A percentile compares a stretch with the other conserved stretches of the same genome.
phyloP scores from a whole-genome alignment of 53 echinoderm and acorn worm genomes.

The Mesocentrotus franciscanus region DNA sequence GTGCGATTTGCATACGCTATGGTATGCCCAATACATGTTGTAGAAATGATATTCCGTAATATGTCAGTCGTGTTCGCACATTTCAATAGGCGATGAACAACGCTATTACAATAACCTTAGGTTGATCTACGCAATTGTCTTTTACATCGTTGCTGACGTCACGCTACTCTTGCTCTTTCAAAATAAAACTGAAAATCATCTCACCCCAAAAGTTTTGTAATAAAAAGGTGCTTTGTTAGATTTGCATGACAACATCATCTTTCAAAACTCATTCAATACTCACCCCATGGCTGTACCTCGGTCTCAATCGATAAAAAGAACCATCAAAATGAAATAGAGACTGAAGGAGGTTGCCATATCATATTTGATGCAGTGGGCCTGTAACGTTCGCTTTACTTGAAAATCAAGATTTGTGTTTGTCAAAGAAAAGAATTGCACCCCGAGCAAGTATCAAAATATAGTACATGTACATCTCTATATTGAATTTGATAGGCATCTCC shows the following conservation, averaged over 20 bases:
- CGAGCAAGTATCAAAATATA: background rate
- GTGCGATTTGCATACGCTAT: too few relatives aligned
- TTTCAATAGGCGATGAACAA: too few relatives aligned
- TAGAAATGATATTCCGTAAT: too few relatives aligned
- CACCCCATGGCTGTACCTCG: background rate
- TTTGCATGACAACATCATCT: background rate
- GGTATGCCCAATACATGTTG: too few relatives aligned
- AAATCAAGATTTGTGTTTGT: background rate
- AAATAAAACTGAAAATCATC: background rate
- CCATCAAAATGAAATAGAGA: slow-evolving; percentile 3
- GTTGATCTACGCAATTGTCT: too few relatives aligned
- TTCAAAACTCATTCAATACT: background rate
- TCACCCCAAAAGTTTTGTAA: background rate
- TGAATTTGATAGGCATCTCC: background rate
- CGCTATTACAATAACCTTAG: too few relatives aligned
- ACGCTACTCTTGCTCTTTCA: background rate
- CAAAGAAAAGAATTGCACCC: background rate
- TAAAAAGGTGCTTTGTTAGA: background rate
- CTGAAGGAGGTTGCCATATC: background rate
- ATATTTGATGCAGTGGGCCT: background rate
- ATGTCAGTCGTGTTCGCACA: too few relatives aligned
- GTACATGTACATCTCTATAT: background rate
- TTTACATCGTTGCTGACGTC: background rate
- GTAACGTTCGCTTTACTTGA: background rate
- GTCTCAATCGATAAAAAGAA: background rate